Percentiles rank a stretch among this genome's conserved stretches.
phyloP scores from a whole-genome alignment of 2,797 vertebrate species.

The Sebastes steindachneri region DNA sequence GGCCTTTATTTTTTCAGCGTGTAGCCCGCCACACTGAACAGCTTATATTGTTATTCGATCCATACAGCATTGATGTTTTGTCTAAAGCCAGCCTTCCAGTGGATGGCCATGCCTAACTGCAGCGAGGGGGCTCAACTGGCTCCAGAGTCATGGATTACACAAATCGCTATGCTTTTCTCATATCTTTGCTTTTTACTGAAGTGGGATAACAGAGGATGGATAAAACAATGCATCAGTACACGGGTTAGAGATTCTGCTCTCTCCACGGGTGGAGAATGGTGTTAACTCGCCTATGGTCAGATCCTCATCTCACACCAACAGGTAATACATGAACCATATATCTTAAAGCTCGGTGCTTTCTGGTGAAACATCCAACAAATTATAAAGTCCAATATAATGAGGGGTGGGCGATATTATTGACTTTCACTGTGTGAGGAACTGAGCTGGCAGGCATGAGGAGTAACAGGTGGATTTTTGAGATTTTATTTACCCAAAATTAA shows the following conservation, averaged over 20 bases:
- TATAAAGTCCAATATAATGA: background rate
- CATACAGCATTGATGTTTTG: constrained; percentile 67
- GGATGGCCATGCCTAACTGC: constrained; percentile 53
- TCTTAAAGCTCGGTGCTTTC: background rate
- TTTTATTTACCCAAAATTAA: background rate
- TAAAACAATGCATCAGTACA: constrained; percentile 1
- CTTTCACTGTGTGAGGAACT: background rate
- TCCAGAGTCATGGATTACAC: constrained; percentile 67
- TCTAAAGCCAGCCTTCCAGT: constrained; percentile 66
- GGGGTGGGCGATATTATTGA: background rate
- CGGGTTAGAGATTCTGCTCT: constrained; percentile 1
- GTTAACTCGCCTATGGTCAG: background rate
- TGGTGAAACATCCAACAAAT: background rate
- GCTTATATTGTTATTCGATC: constrained; percentile 61
- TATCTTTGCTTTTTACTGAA: constrained; percentile 46
- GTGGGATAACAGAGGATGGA: constrained; percentile 31
- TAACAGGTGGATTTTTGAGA: background rate
- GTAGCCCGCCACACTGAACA: constrained; percentile 35
- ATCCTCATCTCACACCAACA: background rate
- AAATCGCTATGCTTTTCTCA: constrained; percentile 52
- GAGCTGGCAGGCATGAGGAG: background rate
- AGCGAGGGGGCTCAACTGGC: constrained; percentile 41
- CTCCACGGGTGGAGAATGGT: background rate
- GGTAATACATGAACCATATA: background rate
- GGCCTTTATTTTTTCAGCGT: constrained; percentile 43